Evolutionary conservation across 1,140 invertebrate genomes (phyloP), one percentile per base, ranked within the genome.

Genomic region (Platorchestia sp.): DNA sequence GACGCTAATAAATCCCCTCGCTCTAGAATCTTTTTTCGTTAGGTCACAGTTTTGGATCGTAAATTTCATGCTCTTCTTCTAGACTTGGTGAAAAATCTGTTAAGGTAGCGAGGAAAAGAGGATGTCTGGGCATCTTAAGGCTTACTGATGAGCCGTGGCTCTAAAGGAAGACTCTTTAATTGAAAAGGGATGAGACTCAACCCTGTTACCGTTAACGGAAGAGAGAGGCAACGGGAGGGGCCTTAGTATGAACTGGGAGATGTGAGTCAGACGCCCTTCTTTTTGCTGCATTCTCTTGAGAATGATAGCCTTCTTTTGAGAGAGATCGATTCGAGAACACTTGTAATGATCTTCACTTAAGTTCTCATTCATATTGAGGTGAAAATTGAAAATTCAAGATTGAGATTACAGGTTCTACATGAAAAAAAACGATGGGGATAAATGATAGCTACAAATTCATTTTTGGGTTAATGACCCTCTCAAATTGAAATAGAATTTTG

Each of bases 41-140:
- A 75, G 59, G 59, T 75, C 87, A 90, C 87, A 43, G 41, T 90
- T 45, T 90, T 90, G 87, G 3, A 42, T 43, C 87, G 44, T 90
- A 90, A 90, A 90, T 90, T 90, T 45, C 87, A 90, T 42, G 87
- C 87, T 90, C 87, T 90, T 90, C 87, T 90, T 90, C 87, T 43
- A 44, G 27, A 7, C 41, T 90, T 6, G 44, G 87, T 90, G 87
- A 42, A 90, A 43, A 90, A 90, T 90, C 41, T 90, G 87, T 75
- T 75, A 75, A 75, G 59, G 27, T 36, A 75, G 59, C 27, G 59
- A 75, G 59, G 27, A 75, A 75, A 75, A 75, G 59, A 75, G 10
- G 27, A 75, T 36, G 59, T 75, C 59, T 75, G 41, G 41, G 43
- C 87, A 89, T 89, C 87, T 89, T 42, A 89, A 36, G 36, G 41